Base-by-base conservation (phyloP, 1,140 invertebrate genomes). In the Dreissena rostriformis region DNA sequence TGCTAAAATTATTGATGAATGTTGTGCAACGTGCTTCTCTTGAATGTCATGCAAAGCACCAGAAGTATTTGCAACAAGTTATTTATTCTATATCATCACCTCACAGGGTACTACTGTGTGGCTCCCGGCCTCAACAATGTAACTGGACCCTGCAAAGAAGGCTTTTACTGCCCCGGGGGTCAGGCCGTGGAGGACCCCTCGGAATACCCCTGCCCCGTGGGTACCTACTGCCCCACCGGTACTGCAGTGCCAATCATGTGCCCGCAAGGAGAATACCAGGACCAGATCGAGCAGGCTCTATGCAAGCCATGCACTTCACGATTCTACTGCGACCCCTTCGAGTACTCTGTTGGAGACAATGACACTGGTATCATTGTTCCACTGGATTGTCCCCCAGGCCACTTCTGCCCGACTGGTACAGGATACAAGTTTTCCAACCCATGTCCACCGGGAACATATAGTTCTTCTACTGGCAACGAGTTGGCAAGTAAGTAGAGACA, bases 271-370 rank as follows among this genome's bases (percentile, higher is more conserved):
- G 66, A 86, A 63, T 84, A 71, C 51, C 89, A 92, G 61, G 72
- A 76, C 39, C 55, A 70, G 10, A 63, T n/a, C 6, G 89, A 85
- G 0, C 83, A 87, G 57, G 65, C 86, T 0, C 85, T 85, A 7
- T 93, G 92, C 84, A 66, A 87, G 14, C 28, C 24, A 0, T 93
- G 92, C 78, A 87, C 88, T 5, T 49, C 77, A 7, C 52, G 90
- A 14, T 86, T 61, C 28, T 93, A 93, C 86, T 93, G 92, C 79
- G 92, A 93, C 77, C 91, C 91, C 6, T 90, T 86, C 81, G 89
- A 91, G 65, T 77, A 87, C 28, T 85, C 78, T 14, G 22, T 22
- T 53, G 71, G 68, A 26, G 26, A 12, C 22, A 92, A 92, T 75
- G 87, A 89, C 15, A 91, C 91, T 12, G 92, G 92, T 11, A 82